Evolutionary conservation across 1,140 invertebrate genomes (phyloP), one percentile per base, ranked within the genome.

Genomic region (Heliconius hewitsoni): DNA sequence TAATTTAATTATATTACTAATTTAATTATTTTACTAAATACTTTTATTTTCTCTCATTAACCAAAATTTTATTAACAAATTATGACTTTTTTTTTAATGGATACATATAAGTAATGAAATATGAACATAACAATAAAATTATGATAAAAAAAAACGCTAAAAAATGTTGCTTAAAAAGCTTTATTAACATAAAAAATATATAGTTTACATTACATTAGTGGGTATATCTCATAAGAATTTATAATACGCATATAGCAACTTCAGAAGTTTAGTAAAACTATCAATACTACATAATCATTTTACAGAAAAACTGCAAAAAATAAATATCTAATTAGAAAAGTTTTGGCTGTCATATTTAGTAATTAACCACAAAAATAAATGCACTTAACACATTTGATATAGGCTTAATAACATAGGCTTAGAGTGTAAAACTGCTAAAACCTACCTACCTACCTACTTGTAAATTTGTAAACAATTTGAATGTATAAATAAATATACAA

Each of bases 181-280:
- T 66, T 66, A 30, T 30, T 66, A 66, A 66, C 30, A 66, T 66
- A 66, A 66, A 30, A 66, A 66, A 60, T 46, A 46, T 46, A 16
- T 16, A n/a, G 9, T 23, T 23, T 30, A 66, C 11, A 66, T 66
- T 30, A 66, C 23, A 16, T 30, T 13, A 66, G 60, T 30, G 27
- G 60, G 60, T 30, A 66, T 66, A 66, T 8, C 11, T 66, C 13
- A 27, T 30, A 27, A 66, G 27, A 27, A 66, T 16, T 66, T 66
- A 9, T 66, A 52, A 52, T 52, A 30, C 11, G 27, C 8, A 23
- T 23, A 57, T 19, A 23, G 8, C 3, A 23, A 23, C 55, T 57
- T 23, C 2, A 23, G 19, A 57, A 23, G 19, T 57, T 23, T 11
- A 9, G 2, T 57, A 23, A 57, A 57, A 23, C 50, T 57, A 23